Evolutionary conservation across 2,888 invertebrate genomes (phyloP), one percentile per base, ranked within the genome.

Genomic region (Pristionchus exspectatus): DNA sequence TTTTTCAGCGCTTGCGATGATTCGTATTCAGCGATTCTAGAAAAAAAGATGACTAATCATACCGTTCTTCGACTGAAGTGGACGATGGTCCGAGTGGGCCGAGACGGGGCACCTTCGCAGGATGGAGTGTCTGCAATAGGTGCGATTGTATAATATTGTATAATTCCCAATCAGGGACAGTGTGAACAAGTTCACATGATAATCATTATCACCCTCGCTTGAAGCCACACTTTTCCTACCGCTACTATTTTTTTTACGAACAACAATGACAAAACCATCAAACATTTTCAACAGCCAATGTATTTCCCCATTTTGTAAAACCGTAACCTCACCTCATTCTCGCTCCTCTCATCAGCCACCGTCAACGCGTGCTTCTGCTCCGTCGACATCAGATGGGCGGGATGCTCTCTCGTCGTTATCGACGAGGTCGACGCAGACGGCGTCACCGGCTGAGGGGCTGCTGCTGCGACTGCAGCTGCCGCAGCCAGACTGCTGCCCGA

Each of bases 341-440:
- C 89, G 50, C 92, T 92, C 88, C 91, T 90, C 88, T 92, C 92
- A 89, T 93, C 93, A 66, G 91, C 88, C 59, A 92, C 92, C 50
- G 92, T 91, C 27, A 92, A 77, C 33, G 92, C 92, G 24, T 90
- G 83, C 85, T 93, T 92, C 87, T 91, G 90, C 38, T 92, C 92
- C 18, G 90, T 89, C 9, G 92, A 89, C 16, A 92, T 16, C 16
- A 56, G 56, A 38, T 74, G 86, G 4, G 9, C 30, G 21, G 83
- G 30, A 30, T 72, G 27, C 50, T 50, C 81, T 16, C 50, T 50
- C 16, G 24, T 12, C 84, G 59, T 44, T 3, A 44, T 69, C 44
- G 85, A 63, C 85, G 85, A 44, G 44, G 27, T 38, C 69, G 87
- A 69, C 44, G 69, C 27, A 5, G 69, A 44, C n/a, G 69, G 44